Conservation (phyloP, 2,888 invertebrate species). For the Gortyna flavago region DNA sequence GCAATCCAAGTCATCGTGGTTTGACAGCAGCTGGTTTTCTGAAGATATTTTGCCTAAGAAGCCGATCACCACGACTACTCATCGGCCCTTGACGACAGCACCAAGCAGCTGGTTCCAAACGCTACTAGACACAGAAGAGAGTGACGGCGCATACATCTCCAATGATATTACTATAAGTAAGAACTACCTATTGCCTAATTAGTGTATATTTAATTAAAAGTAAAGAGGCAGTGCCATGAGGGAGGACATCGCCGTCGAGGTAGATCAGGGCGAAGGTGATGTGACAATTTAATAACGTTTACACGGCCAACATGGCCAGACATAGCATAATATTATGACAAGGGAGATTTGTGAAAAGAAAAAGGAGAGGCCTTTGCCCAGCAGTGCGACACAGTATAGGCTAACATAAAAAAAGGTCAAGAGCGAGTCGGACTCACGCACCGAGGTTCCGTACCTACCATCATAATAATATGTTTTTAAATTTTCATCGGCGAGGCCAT, state of each 20-base stretch:
- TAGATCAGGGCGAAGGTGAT: background rate
- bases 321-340: too few relatives aligned
- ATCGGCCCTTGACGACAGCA: conserved; percentile 73
- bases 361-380: too few relatives aligned
- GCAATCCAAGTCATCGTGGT: conserved; percentile 82
- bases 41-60: conserved; percentile 67
- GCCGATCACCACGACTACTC: conserved; percentile 78
- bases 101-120: conserved; percentile 84
- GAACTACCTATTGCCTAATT: conserved; percentile 8
- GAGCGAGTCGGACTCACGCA: too few relatives aligned
- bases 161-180: conserved; percentile 66
- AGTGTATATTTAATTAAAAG: background rate
- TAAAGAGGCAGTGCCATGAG: background rate
- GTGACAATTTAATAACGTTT: background rate
- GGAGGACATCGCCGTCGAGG: background rate
- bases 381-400: too few relatives aligned
- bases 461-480: too few relatives aligned
- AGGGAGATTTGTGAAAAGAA: too few relatives aligned
- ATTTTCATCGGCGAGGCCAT: too few relatives aligned
- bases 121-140: conserved; percentile 84
- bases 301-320: too few relatives aligned
- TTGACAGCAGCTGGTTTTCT: conserved; percentile 87
- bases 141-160: conserved; percentile 74
- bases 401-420: too few relatives aligned
- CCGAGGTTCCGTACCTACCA: too few relatives aligned